Evolutionary conservation across 2,113 vertebrate species (phyloP).

Genomic region (Centropus unirufus): DNA sequence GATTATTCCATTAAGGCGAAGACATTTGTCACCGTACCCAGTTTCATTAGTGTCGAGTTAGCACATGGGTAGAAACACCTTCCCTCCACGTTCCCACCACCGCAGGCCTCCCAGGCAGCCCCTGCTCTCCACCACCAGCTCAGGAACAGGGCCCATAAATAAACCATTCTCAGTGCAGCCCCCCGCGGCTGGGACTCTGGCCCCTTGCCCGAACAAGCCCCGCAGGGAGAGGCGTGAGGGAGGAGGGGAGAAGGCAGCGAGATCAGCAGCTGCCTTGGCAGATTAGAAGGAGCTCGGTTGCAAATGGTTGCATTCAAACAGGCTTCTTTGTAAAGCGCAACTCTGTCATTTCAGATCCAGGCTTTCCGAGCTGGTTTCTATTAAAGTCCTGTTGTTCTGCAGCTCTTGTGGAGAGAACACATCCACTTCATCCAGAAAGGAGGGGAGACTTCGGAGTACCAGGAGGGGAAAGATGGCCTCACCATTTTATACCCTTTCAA

Average conservation of each 20-base stretch:
- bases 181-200: conserved; percentile 50
- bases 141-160: background rate
- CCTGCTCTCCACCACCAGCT: background rate
- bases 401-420: background rate
- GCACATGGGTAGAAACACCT: background rate
- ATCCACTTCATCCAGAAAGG: background rate
- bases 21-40: background rate
- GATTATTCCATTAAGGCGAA: background rate
- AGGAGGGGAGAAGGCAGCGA: background rate
- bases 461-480: background rate
- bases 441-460: background rate
- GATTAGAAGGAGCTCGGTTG: conserved; percentile 30
- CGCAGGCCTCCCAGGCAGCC: conserved; percentile 13
- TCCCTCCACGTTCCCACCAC: background rate
- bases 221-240: background rate
- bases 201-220: conserved; percentile 35
- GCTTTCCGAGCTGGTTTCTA: background rate
- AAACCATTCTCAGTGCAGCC: background rate
- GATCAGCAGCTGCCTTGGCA: conserved; percentile 49
- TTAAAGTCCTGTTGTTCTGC: background rate
- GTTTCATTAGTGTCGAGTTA: background rate
- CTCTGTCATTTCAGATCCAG: conserved; percentile 32
- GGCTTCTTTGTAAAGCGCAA: background rate
- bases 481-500: background rate
- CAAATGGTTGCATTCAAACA: background rate